Percentiles rank a stretch among this genome's conserved stretches.
Evolutionary conservation across 2,888 invertebrate species (phyloP).

Genomic region (Ochropacha duplaris): DNA sequence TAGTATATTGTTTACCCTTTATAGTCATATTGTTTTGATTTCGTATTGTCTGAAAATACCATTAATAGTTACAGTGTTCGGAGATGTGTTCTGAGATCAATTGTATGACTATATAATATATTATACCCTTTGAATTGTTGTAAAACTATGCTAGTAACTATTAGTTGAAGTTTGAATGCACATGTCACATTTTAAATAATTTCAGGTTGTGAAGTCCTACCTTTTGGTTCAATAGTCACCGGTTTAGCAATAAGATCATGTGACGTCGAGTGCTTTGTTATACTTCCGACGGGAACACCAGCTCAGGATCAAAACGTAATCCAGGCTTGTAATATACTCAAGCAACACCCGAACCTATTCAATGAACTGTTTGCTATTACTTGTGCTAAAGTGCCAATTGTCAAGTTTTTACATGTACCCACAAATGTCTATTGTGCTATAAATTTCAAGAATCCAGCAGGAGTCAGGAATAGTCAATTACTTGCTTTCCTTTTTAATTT

Average conservation of each 20-base stretch:
- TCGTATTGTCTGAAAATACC: too few species aligned
- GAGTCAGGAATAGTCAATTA: conserved; percentile 86
- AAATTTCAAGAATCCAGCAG: conserved; percentile 86
- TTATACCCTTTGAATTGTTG: too few species aligned
- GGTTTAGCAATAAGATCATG: conserved; percentile 87
- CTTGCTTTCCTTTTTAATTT: conserved; percentile 81
- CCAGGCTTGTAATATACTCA: background rate
- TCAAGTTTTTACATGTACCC: conserved; percentile 85
- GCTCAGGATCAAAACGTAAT: background rate
- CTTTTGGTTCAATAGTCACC: conserved; percentile 89
- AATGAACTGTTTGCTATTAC: conserved; percentile 83
- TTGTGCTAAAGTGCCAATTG: conserved; percentile 88
- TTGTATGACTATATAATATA: too few species aligned
- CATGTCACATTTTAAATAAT: conserved; percentile 9
- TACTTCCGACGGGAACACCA: conserved; percentile 54
- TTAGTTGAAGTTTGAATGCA: too few species aligned
- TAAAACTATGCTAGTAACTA: too few species aligned
- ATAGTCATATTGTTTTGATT: too few species aligned
- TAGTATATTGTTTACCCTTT: too few species aligned
- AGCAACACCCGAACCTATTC: conserved; percentile 56
- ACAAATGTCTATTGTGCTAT: conserved; percentile 87
- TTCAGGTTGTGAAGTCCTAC: conserved; percentile 63
- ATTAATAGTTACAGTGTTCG: too few species aligned
- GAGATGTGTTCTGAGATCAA: too few species aligned
- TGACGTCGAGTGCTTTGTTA: conserved; percentile 88